Evolutionary conservation across 2,113 vertebrate species (phyloP).

Genomic region (Nothobranchius kuhntae): DNA sequence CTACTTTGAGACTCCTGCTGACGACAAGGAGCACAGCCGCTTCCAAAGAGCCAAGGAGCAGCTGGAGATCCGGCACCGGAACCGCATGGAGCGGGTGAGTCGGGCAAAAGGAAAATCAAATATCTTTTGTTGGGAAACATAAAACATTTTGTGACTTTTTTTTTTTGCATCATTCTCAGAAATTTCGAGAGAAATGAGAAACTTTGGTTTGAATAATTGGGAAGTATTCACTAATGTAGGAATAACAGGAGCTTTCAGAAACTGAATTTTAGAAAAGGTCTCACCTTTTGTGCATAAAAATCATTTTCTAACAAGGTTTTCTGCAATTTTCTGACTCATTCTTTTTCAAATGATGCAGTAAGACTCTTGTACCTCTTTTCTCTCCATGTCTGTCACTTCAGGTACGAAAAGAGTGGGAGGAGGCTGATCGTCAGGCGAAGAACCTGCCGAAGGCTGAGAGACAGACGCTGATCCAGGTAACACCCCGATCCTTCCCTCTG

Average conservation of each 20-base stretch:
- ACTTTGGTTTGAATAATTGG: no score
- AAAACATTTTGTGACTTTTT: not conserved
- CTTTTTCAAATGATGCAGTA: no score
- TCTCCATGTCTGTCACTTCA: conserved; percentile 42
- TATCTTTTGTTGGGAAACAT: no score
- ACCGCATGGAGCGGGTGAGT: conserved; percentile 94
- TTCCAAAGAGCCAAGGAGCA: conserved; percentile 98
- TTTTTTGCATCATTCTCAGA: not conserved
- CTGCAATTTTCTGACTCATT: no score
- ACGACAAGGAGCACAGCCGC: conserved; percentile 94
- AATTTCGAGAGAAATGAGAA: not conserved
- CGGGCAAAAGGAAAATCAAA: not conserved
- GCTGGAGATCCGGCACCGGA: conserved; percentile 93
- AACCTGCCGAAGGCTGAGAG: conserved; percentile 95
- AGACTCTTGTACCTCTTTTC: not conserved
- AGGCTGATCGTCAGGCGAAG: conserved; percentile 92
- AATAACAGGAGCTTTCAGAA: no score
- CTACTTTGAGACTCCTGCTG: conserved; percentile 95
- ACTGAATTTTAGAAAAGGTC: no score
- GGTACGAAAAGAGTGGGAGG: conserved; percentile 98
- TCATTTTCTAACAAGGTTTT: no score
- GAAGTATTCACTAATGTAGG: no score
- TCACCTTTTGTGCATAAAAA: no score
- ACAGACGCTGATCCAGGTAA: conserved; percentile 95
- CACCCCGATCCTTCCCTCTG: conserved; percentile 39